Evolutionary conservation across 2,888 invertebrate species (phyloP).

Genomic region (Lepidochrysops patricia): DNA sequence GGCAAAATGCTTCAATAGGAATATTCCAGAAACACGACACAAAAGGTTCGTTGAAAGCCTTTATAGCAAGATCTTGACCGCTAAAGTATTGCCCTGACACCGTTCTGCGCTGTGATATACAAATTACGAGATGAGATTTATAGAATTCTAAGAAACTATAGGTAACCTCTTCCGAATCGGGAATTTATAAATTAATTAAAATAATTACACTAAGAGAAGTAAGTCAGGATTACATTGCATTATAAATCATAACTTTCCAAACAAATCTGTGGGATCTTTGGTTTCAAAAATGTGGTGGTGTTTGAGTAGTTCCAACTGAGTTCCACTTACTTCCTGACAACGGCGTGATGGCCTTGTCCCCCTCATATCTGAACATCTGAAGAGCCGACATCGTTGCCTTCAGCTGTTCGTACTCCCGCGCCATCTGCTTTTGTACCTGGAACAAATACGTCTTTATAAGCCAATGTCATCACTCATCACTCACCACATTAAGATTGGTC

Average conservation of each 20-base stretch:
- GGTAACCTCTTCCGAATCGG: no score
- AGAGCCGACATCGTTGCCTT: constrained; percentile 86
- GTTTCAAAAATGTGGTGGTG: no score
- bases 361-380: constrained; percentile 83
- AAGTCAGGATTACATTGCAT: no score
- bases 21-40: not conserved
- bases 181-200: no score
- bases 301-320: no score
- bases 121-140: not conserved
- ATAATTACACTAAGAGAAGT: no score
- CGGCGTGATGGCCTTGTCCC: constrained; percentile 68
- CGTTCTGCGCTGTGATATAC: not conserved
- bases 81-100: constrained; percentile 3
- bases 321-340: constrained; percentile 48
- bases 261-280: no score
- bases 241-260: no score
- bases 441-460: no score
- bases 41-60: not conserved
- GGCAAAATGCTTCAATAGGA: not conserved
- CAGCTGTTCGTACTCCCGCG: constrained; percentile 91
- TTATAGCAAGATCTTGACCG: not conserved
- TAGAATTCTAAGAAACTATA: not conserved
- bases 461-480: no score
- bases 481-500: no score
- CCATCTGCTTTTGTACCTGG: constrained; percentile 91